Evolutionary conservation across 2,888 invertebrate genomes (phyloP), one percentile per base, ranked within the genome.

Genomic region (Lasioglossum lativentre): DNA sequence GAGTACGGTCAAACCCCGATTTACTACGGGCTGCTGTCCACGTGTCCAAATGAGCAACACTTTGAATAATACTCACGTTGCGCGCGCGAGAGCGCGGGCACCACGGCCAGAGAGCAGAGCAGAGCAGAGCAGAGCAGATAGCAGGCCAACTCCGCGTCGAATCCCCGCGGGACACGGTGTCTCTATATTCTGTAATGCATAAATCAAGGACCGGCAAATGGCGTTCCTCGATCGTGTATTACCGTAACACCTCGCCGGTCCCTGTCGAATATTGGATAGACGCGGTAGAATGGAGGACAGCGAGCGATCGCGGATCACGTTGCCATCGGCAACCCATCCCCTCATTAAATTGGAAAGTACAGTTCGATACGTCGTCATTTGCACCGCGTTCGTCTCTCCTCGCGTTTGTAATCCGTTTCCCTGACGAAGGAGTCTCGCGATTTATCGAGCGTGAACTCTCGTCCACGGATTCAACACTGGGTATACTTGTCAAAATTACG

Each of bases 1-100:
- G 92, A 91, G 90, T 91, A 92, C 90, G 92, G 93, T 92, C 92
- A 93, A 93, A 90, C 89, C 91, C 87, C 91, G 92, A 92, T 93
- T 93, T 92, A 93, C 89, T 86, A 86, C 90, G 88, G 82, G 73
- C 73, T 86, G 83, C 85, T 52, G 86, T 89, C 83, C 91, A 90
- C 88, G 91, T 93, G 91, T 87, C 91, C 92, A 92, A 93, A 93
- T 93, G 93, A 93, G 91, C 93, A 93, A 93, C 94, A 93, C 92
- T 93, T 92, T 89, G 93, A 93, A 93, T 93, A 93, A 93, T 91
- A 91, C 91, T 91, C 89, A 90, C 88, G 78, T 85, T 81, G 80
- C 82, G 42, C 83, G 34, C 82, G 42, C 83, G n/a, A n/a, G n/a
- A n/a, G 68, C 30, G 40, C 52, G 52, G 59, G n/a, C n/a, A 52